Conservation (phyloP, 2,888 invertebrate species). For the Mesorhabditis belari region DNA sequence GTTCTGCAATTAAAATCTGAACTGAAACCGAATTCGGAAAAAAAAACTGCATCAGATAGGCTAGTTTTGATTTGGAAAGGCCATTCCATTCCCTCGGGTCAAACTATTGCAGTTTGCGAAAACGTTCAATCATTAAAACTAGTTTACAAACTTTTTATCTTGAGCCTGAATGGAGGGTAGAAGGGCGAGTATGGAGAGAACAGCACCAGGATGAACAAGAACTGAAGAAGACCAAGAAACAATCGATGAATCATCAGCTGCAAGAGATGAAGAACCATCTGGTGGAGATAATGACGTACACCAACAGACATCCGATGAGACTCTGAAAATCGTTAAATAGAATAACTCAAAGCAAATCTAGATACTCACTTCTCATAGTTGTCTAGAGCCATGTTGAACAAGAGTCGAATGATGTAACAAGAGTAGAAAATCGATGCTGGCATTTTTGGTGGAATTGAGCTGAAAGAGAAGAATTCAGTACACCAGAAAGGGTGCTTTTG, state of each 20-base stretch:
- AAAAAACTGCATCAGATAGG: too few relatives aligned
- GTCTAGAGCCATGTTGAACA: conserved; percentile 91
- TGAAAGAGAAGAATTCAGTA: conserved; percentile 2
- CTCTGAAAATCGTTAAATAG: conserved; percentile 9
- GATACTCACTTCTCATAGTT: conserved; percentile 77
- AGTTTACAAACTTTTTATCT: conserved; percentile 3
- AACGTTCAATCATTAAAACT: too few relatives aligned
- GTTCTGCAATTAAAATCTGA: too few relatives aligned
- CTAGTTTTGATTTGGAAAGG: too few relatives aligned
- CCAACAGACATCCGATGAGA: conserved; percentile 18
- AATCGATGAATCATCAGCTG: conserved; percentile 26
- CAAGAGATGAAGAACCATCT: conserved; percentile 11
- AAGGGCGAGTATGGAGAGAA: conserved; percentile 81
- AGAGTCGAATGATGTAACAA: conserved; percentile 74
- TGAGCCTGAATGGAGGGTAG: conserved; percentile 65
- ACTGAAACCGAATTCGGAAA: too few relatives aligned
- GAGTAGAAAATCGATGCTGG: conserved; percentile 75
- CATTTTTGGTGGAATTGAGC: conserved; percentile 60
- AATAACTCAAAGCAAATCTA: conserved; percentile 6
- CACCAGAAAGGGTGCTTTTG: too few relatives aligned
- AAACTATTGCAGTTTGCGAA: too few relatives aligned
- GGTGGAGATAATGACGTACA: conserved; percentile 2
- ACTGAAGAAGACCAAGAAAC: conserved; percentile 38
- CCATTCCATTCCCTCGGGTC: too few relatives aligned
- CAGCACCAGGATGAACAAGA: conserved; percentile 75